Conservation (phyloP, 2,797 vertebrate genomes). For the Tauraco hartlaubi region DNA sequence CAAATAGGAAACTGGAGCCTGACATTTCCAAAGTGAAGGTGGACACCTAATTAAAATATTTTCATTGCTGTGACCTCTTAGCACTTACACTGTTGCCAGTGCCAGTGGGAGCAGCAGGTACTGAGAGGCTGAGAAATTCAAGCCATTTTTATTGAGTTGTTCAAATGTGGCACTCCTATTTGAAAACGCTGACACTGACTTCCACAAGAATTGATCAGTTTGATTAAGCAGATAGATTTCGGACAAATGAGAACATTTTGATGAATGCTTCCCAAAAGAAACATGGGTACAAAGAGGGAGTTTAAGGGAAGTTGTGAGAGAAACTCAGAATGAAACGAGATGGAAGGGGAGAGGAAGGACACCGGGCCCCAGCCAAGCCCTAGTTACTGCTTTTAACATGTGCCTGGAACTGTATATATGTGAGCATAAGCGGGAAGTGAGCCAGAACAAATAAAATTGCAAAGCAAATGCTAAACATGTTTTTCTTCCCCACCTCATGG, state of each 20-base stretch:
- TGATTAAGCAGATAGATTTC: not conserved
- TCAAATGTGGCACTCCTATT: not conserved
- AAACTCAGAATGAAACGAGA: conserved; percentile 11
- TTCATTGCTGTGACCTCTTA: not conserved
- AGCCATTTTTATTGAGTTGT: not conserved
- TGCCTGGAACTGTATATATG: conserved; percentile 65
- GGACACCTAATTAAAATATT: not conserved
- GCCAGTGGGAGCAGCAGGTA: not conserved
- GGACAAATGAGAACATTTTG: conserved; percentile 31
- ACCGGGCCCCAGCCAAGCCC: conserved; percentile 39
- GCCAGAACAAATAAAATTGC: conserved; percentile 78
- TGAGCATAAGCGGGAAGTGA: conserved; percentile 65
- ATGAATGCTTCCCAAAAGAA: conserved; percentile 41
- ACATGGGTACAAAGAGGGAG: not conserved
- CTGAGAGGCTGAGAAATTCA: not conserved
- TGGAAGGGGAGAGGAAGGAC: conserved; percentile 61
- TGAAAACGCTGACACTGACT: not conserved
- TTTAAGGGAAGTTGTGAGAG: conserved; percentile 30
- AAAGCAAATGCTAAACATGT: conserved; percentile 76
- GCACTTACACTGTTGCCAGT: not conserved
- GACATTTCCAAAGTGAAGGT: not conserved
- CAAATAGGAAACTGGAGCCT: not conserved
- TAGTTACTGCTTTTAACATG: conserved; percentile 71
- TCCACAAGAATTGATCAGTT: not conserved
- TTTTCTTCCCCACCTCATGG: conserved; percentile 70